phyloP scores from a whole-genome alignment of 2,888 invertebrate species.

The Lasius fuliginosus region DNA sequence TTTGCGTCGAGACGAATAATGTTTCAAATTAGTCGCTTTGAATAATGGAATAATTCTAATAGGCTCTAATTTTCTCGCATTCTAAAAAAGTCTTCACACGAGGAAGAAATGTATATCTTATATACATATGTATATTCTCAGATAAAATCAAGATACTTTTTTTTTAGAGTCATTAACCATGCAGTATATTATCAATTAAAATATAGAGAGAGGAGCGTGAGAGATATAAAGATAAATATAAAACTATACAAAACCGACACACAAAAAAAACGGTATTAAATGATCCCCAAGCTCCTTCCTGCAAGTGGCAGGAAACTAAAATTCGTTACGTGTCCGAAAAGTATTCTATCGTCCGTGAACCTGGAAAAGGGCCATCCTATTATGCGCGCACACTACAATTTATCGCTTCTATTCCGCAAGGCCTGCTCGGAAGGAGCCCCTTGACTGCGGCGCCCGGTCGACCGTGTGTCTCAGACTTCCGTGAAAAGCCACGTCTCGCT shows the following conservation, averaged over 20 bases:
- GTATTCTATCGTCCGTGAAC: constrained; percentile 6
- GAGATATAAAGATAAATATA: neutral
- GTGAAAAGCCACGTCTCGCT: constrained; percentile 17
- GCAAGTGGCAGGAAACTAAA: constrained; percentile 29
- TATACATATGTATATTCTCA: neutral
- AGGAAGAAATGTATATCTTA: neutral
- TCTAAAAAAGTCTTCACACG: neutral
- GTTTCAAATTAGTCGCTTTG: constrained; percentile 24
- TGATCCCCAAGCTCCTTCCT: neutral
- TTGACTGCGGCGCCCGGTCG: constrained; percentile 38
- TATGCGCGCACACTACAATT: constrained; percentile 51
- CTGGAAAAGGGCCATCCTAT: constrained; percentile 38
- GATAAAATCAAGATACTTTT: neutral
- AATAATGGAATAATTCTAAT: constrained; percentile 25
- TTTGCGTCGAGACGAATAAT: constrained; percentile 12
- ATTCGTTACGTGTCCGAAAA: constrained; percentile 33
- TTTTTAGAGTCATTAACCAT: neutral
- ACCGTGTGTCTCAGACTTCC: constrained; percentile 31
- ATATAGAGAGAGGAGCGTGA: neutral
- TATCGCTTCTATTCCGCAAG: constrained; percentile 38
- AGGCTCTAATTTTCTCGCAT: neutral
- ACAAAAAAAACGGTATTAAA: neutral
- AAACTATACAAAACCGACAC: neutral
- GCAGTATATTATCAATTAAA: neutral
- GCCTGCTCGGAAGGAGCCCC: constrained; percentile 29